A percentile compares a stretch with the other conserved stretches of the same genome.
These are phyloP conservation scores for Zoanthus sansibaricus DNA, from an alignment of 92 coral and sea anemone genomes.

Conservation along the genomic window DNA sequence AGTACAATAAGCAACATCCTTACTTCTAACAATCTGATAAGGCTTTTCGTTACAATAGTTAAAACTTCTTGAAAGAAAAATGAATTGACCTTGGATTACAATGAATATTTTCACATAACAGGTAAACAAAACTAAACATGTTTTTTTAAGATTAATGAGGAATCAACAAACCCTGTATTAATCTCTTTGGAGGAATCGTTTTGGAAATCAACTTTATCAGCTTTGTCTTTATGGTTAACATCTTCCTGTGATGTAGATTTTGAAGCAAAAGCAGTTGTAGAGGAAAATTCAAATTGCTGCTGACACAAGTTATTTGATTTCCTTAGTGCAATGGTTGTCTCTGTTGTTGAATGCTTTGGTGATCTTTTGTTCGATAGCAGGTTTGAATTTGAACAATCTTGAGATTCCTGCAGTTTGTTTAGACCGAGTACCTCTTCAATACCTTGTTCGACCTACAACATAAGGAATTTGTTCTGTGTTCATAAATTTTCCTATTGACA, in stretches of 20 bases:
- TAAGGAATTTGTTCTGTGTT: not conserved
- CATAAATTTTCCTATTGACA: not conserved
- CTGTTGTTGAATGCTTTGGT: not conserved
- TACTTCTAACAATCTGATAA: too few relatives aligned
- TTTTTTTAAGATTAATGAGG: not conserved
- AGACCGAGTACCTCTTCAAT: not conserved
- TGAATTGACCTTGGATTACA: too few relatives aligned
- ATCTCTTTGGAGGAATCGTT: constrained; percentile 9
- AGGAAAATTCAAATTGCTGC: not conserved
- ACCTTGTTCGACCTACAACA: constrained; percentile 8
- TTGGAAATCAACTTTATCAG: not conserved
- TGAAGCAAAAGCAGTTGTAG: not conserved
- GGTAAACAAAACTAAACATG: not conserved
- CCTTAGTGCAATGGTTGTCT: not conserved
- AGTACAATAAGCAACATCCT: too few relatives aligned
- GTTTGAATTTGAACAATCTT: not conserved
- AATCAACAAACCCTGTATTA: not conserved
- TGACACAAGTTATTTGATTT: not conserved
- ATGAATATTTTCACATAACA: too few relatives aligned
- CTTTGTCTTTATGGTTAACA: not conserved
- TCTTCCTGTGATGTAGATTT: not conserved
- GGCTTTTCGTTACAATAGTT: too few relatives aligned
- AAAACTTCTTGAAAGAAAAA: too few relatives aligned
- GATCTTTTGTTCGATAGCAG: not conserved
- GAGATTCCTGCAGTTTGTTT: constrained; percentile 7